Percentiles rank a stretch among this genome's conserved stretches.
Evolutionary conservation across 2,113 vertebrate genomes (phyloP).

Genomic region (Loxodonta africana): DNA sequence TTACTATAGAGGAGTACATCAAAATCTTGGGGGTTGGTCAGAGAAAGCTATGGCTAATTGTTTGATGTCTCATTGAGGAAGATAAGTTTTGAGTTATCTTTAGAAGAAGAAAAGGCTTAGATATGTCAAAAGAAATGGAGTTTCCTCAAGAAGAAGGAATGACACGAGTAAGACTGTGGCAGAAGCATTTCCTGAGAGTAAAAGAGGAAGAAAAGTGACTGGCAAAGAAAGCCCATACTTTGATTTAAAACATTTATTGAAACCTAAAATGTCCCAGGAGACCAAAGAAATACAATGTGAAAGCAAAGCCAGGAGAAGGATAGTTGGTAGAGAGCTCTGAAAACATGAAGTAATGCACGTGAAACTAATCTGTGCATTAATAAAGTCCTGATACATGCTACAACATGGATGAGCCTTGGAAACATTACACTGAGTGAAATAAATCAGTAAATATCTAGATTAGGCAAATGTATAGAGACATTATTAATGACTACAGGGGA

Average conservation of each 20-base stretch:
- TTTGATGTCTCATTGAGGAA: background rate
- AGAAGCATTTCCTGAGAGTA: background rate
- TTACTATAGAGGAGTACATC: background rate
- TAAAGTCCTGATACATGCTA: background rate
- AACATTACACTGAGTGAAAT: background rate
- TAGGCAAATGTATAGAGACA: background rate
- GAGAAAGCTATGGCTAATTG: background rate
- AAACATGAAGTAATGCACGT: background rate
- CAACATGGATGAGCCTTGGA: background rate
- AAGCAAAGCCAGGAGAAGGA: background rate
- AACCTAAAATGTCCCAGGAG: background rate
- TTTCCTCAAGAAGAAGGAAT: background rate
- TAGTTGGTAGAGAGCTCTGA: background rate
- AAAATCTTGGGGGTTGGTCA: background rate
- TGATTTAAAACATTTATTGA: slow-evolving; percentile 14
- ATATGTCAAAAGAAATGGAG: background rate
- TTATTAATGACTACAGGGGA: background rate
- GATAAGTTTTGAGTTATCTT: background rate
- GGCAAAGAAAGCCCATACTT: background rate
- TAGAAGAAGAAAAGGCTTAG: background rate
- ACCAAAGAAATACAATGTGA: background rate
- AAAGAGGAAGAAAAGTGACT: slow-evolving; percentile 3
- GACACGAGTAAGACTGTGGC: background rate
- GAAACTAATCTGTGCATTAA: background rate
- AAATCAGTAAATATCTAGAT: background rate